Conservation (phyloP, 1,140 invertebrate species). For the Drosophila lowei region DNA sequence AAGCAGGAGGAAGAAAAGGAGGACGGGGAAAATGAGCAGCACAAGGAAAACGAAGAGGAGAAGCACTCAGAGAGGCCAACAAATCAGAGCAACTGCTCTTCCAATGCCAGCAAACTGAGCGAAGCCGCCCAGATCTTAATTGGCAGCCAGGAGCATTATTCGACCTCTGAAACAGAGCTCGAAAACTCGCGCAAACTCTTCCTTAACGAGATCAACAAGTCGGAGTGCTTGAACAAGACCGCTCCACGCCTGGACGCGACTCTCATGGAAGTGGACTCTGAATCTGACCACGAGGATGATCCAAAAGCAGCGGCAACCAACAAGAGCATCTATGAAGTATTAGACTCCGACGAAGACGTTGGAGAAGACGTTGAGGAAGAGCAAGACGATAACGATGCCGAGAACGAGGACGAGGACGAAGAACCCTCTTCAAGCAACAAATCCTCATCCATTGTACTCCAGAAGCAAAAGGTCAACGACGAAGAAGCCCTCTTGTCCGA, state of each 20-base stretch:
- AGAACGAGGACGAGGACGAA: too few species aligned
- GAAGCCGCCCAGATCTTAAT: constrained; percentile 39
- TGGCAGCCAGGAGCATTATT: constrained; percentile 11
- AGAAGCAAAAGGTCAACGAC: constrained; percentile 28
- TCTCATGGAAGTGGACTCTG: constrained; percentile 21
- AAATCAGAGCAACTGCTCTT: constrained; percentile 27
- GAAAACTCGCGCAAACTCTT: constrained; percentile 35
- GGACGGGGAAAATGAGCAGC: too few species aligned
- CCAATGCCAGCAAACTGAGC: constrained; percentile 44
- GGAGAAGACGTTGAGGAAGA: not conserved
- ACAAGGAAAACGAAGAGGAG: not conserved
- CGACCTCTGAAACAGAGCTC: constrained; percentile 21
- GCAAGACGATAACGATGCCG: too few species aligned
- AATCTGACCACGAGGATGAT: not conserved
- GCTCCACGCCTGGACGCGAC: constrained; percentile 27
- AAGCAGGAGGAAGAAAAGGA: not conserved
- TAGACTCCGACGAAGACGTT: constrained; percentile 22
- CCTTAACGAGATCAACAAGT: constrained; percentile 39
- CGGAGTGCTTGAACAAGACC: constrained; percentile 58
- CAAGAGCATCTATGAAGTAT: constrained; percentile 13
- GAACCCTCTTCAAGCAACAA: not conserved
- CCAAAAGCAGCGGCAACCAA: not conserved
- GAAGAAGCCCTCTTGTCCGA: constrained; percentile 47
- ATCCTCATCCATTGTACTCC: constrained; percentile 1
- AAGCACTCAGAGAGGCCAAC: not conserved